phyloP scores from a whole-genome alignment of 2,888 invertebrate genomes.

The Acleris holmiana region DNA sequence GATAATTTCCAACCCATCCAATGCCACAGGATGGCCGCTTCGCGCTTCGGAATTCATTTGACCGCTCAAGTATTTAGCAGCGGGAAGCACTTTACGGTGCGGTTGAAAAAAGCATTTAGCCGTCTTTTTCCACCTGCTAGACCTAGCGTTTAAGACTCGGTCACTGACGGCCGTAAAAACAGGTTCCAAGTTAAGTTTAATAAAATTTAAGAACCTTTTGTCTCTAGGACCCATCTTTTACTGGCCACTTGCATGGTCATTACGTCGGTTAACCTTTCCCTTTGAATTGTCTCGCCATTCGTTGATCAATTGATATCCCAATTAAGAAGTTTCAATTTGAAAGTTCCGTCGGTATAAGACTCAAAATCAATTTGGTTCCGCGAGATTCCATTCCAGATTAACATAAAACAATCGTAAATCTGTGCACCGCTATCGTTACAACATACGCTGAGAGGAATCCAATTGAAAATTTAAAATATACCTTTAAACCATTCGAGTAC shows the following conservation, averaged over 20 bases:
- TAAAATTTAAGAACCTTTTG: too few species aligned
- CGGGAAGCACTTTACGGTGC: background rate
- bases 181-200: too few species aligned
- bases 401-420: constrained; percentile 35
- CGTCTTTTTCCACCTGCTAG: too few species aligned
- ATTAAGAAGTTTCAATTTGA: constrained; percentile 13
- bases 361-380: constrained; percentile 25
- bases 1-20: constrained; percentile 78
- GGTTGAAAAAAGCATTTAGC: background rate
- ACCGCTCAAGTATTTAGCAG: constrained; percentile 61
- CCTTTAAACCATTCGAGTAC: background rate
- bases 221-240: background rate
- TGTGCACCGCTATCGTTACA: constrained; percentile 19
- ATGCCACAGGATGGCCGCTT: constrained; percentile 58
- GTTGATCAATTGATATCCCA: background rate
- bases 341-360: constrained; percentile 22
- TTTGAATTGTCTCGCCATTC: background rate
- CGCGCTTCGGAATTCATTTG: constrained; percentile 51
- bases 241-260: background rate
- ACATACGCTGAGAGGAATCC: constrained; percentile 25
- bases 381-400: constrained; percentile 23
- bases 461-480: constrained; percentile 14
- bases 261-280: background rate
- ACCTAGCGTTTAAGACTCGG: background rate
- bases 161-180: background rate